Conservation (phyloP, 1,140 invertebrate genomes). For the Leptopilina clavipes region DNA sequence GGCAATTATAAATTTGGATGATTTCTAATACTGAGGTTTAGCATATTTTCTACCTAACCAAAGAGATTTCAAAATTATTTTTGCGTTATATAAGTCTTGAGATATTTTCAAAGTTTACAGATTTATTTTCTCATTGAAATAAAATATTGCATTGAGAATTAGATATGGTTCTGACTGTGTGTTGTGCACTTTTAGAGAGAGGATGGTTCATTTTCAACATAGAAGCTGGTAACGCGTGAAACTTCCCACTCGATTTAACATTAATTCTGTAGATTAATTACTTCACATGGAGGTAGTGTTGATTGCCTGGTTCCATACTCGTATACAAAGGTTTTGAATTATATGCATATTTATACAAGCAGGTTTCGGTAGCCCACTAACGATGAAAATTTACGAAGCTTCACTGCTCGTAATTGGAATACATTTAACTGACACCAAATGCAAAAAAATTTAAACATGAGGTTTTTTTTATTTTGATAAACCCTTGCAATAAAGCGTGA, state of each 20-base stretch:
- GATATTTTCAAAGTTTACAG: conserved; percentile 11
- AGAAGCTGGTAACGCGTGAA: conserved; percentile 18
- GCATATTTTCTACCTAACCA: no score
- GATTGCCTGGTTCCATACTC: conserved; percentile 16
- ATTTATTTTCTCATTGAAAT: conserved; percentile 5
- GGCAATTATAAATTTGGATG: no score
- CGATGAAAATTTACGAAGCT: conserved; percentile 11
- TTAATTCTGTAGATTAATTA: conserved; percentile 21
- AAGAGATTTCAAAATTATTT: no score
- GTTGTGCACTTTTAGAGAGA: neutral
- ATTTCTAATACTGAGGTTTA: no score
- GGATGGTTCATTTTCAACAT: conserved; percentile 21
- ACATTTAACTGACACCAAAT: neutral
- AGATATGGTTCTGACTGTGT: conserved; percentile 12
- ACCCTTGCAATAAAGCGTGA: neutral
- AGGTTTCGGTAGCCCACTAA: conserved; percentile 1
- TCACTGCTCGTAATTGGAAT: neutral
- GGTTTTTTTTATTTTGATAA: neutral
- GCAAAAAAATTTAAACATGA: neutral
- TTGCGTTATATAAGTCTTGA: no score
- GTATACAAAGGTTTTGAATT: conserved; percentile 15
- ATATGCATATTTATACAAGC: conserved; percentile 30
- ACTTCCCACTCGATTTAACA: conserved; percentile 32
- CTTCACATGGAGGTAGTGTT: conserved; percentile 21
- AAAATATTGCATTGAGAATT: conserved; percentile 19